These are phyloP conservation scores for Camelus dromedarius DNA, from an alignment of 2,113 vertebrate genomes.

Conservation along the genomic window DNA sequence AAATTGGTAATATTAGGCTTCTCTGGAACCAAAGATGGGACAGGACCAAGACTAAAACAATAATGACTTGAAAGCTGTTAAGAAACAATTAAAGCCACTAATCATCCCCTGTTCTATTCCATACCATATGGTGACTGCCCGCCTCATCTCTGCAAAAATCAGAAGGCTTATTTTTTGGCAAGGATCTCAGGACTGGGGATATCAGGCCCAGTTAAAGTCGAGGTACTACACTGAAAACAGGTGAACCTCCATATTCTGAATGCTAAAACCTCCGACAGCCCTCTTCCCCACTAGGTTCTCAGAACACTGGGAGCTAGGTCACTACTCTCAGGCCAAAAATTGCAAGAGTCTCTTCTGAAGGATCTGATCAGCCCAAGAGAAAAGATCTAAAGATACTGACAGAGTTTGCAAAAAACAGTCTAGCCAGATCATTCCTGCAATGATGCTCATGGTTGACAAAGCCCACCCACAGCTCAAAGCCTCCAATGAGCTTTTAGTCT, in stretches of 20 bases:
- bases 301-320: not conserved
- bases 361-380: not conserved
- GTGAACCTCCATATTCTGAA: not conserved
- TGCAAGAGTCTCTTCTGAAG: not conserved
- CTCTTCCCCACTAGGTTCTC: not conserved
- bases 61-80: conserved; percentile 61
- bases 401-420: not conserved
- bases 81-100: conserved; percentile 50
- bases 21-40: conserved; percentile 33
- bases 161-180: conserved; percentile 9
- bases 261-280: not conserved
- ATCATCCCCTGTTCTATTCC: not conserved
- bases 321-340: not conserved
- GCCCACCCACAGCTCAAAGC: not conserved
- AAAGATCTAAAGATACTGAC: not conserved
- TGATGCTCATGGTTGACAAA: not conserved
- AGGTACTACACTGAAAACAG: not conserved
- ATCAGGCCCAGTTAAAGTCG: not conserved
- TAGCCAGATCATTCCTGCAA: not conserved
- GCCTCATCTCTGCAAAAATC: not conserved
- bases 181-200: not conserved
- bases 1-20: conserved; percentile 9
- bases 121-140: not conserved
- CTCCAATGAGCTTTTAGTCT: conserved; percentile 7
- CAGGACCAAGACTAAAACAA: conserved; percentile 44